phyloP scores from a whole-genome alignment of 2,888 invertebrate species.

The Drosophila aldrichi region DNA sequence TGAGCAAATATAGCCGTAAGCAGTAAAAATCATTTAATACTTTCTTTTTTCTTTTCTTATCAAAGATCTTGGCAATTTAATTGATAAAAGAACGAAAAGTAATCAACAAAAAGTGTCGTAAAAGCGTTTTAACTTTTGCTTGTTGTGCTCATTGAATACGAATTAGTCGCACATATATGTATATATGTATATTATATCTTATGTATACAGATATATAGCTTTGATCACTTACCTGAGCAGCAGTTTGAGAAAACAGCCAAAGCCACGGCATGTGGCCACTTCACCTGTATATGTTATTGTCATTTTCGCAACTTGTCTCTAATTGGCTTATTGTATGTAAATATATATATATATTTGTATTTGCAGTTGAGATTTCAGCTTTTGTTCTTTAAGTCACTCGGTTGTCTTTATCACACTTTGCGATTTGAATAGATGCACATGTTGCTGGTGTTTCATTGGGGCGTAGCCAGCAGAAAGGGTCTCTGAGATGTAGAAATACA shows the following conservation, averaged over 20 bases:
- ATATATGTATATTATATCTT: background rate
- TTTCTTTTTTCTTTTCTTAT: background rate
- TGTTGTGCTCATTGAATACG: background rate
- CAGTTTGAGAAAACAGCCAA: conserved; percentile 95
- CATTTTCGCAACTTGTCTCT: conserved; percentile 86
- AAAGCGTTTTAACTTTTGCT: background rate
- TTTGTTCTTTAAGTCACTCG: conserved; percentile 15
- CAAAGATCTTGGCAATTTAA: background rate
- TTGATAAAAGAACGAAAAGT: background rate
- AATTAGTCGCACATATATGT: background rate
- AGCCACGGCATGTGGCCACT: conserved; percentile 93
- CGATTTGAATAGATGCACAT: conserved; percentile 42
- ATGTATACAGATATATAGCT: background rate
- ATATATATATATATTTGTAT: background rate
- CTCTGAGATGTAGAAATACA: background rate
- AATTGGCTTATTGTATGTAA: background rate
- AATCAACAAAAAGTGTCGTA: background rate
- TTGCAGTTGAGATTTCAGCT: conserved; percentile 42
- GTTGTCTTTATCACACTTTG: conserved; percentile 40
- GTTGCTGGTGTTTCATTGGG: conserved; percentile 25
- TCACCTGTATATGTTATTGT: conserved; percentile 94
- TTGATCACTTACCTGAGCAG: conserved; percentile 89
- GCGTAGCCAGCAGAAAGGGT: background rate
- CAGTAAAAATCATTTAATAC: background rate
- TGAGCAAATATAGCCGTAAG: background rate